phyloP scores from a whole-genome alignment of 1,140 invertebrate species.

The Drosophila pectinifera region DNA sequence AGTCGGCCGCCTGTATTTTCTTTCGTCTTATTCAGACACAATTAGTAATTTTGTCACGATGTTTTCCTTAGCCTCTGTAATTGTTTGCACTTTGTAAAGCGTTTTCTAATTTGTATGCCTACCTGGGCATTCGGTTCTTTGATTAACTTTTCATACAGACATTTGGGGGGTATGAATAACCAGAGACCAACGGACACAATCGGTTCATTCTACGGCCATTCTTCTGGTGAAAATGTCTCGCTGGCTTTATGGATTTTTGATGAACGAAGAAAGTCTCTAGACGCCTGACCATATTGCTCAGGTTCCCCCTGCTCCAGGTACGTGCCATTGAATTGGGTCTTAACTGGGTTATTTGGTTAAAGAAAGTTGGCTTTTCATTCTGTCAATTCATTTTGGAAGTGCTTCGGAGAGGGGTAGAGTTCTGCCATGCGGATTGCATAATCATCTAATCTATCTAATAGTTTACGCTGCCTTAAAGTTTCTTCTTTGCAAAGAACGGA shows the following conservation, averaged over 20 bases:
- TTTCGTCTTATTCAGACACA: constrained; percentile 41
- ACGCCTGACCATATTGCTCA: constrained; percentile 65
- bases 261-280: constrained; percentile 65
- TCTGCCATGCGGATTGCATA: constrained; percentile 16
- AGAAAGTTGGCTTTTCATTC: constrained; percentile 55
- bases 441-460: too few species aligned
- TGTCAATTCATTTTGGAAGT: constrained; percentile 27
- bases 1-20: constrained; percentile 4
- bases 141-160: constrained; percentile 38
- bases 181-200: constrained; percentile 10
- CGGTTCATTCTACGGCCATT: constrained; percentile 59
- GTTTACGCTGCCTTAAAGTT: too few species aligned
- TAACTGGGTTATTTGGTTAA: constrained; percentile 69
- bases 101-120: constrained; percentile 55
- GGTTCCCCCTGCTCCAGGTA: constrained; percentile 29
- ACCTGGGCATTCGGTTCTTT: constrained; percentile 24
- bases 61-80: constrained; percentile 37
- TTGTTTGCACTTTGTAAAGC: constrained; percentile 40
- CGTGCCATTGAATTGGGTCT: constrained; percentile 54
- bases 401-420: constrained; percentile 14
- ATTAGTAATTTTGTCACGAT: constrained; percentile 72
- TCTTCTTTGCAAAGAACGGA: too few species aligned
- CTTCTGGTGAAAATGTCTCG: constrained; percentile 66
- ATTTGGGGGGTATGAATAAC: not conserved
- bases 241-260: constrained; percentile 70